Percentiles rank a stretch among this genome's conserved stretches.
Conservation (phyloP, 2,797 vertebrate genomes). For the Eospalax fontanierii region DNA sequence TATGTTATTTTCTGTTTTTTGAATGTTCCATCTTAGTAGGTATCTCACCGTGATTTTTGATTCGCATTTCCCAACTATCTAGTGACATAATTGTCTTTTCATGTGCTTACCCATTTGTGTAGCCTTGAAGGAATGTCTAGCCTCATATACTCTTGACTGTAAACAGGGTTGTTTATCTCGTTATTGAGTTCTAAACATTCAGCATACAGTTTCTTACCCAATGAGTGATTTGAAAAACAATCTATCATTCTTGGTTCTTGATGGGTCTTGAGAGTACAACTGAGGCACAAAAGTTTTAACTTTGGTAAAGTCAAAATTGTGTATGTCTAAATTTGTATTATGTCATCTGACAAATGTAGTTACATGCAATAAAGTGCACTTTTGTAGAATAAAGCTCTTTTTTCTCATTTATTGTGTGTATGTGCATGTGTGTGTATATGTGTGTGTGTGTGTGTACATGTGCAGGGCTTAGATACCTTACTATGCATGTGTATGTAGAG, state of each 20-base stretch:
- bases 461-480: too few species aligned
- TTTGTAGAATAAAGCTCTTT: not conserved
- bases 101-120: not conserved
- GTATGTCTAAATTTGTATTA: conserved; percentile 8
- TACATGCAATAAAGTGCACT: not conserved
- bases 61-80: conserved; percentile 3
- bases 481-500: too few species aligned
- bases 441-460: not conserved
- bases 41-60: not conserved
- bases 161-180: not conserved
- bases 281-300: not conserved
- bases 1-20: not conserved
- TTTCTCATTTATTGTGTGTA: not conserved
- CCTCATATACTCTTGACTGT: not conserved
- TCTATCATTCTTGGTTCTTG: too few species aligned
- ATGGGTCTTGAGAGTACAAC: too few species aligned
- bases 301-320: not conserved
- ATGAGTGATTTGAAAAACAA: conserved; percentile 5
- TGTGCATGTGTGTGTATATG: not conserved
- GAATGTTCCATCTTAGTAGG: not conserved
- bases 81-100: not conserved
- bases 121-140: not conserved
- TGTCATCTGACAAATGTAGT: not conserved
- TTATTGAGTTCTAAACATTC: not conserved
- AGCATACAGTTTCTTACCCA: not conserved